Evolutionary conservation across 2,888 invertebrate genomes (phyloP).

Genomic region (Drosophila pullipes): DNA sequence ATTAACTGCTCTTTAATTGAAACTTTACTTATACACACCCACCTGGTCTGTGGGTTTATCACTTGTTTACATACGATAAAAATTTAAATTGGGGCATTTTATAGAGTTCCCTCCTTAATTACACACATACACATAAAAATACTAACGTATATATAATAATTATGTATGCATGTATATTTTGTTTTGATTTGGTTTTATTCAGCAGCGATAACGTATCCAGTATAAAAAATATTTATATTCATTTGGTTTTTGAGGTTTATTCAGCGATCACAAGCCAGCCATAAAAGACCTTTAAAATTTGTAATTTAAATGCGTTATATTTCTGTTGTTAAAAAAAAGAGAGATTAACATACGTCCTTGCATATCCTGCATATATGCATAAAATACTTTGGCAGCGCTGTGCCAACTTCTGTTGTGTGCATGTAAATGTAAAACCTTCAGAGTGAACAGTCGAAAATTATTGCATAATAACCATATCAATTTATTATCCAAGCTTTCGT

Average conservation of each 20-base stretch:
- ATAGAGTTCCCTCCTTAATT: slow-evolving; percentile 26
- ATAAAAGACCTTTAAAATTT: slow-evolving; percentile 9
- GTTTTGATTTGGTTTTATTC: slow-evolving; percentile 27
- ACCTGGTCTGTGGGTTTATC: slow-evolving; percentile 35
- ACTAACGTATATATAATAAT: background rate
- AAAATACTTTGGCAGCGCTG: background rate
- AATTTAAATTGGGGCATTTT: slow-evolving; percentile 26
- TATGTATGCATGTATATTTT: slow-evolving; percentile 19
- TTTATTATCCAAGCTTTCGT: slow-evolving; percentile 14
- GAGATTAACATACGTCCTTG: slow-evolving; percentile 7
- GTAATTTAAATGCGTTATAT: slow-evolving; percentile 2
- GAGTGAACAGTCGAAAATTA: background rate
- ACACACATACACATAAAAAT: background rate
- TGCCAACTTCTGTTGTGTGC: background rate
- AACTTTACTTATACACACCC: background rate
- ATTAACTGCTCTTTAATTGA: slow-evolving; percentile 13
- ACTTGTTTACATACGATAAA: slow-evolving; percentile 61
- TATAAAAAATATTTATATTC: background rate
- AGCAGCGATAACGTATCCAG: background rate
- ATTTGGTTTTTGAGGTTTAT: background rate
- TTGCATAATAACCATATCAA: slow-evolving; percentile 9
- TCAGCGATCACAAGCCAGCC: slow-evolving; percentile 15
- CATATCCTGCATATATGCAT: slow-evolving; percentile 8
- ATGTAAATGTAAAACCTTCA: background rate
- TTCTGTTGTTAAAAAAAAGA: background rate